Evolutionary conservation across 2,888 invertebrate genomes (phyloP), one percentile per base, ranked within the genome.

Genomic region (Ectemnius cavifrons): DNA sequence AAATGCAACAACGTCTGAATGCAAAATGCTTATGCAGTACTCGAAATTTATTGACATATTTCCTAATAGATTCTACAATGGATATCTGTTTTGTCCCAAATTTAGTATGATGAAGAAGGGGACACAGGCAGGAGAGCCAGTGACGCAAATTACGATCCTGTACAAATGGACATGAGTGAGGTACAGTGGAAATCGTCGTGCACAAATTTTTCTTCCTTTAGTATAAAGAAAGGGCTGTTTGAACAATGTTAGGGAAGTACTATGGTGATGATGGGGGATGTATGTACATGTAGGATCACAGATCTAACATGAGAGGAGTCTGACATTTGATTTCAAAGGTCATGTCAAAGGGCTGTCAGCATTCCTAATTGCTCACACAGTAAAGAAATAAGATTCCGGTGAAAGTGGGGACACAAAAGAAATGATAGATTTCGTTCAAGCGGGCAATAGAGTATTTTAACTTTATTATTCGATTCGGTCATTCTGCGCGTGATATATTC

Each of bases 161-260:
- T 95, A 77, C 95, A 95, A 89, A 95, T 95, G 95, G 95, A 95
- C 85, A 92, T 95, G 93, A 95, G 95, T 92, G 94, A 94, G 93
- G 95, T 94, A 93, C 82, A 86, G 88, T 79, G 75, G 82, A 63
- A 81, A 77, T 76, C 78, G 79, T 86, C 78, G 78, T 59, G 61
- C 66, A 63, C 37, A 67, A 65, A 74, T 57, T 47, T 23, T 73
- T 80, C 49, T 70, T 70, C 66, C 52, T 58, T 47, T 83, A 74
- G 61, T 73, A 46, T 71, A 83, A 82, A 82, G 78, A 79, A 74
- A 5, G 28, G 67, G 78, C 63, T 66, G 28, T 74, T 83, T 63
- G 61, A 70, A 74, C 78, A 77, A 75, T 75, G 76, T 78, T 81
- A 77, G 75, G 84, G 81, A 80, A 67, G 81, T 83, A 79, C 74